These are phyloP conservation scores for Cyphomyrus discorhynchus DNA, from an alignment of 2,113 vertebrate genomes.

Conservation along the genomic window DNA sequence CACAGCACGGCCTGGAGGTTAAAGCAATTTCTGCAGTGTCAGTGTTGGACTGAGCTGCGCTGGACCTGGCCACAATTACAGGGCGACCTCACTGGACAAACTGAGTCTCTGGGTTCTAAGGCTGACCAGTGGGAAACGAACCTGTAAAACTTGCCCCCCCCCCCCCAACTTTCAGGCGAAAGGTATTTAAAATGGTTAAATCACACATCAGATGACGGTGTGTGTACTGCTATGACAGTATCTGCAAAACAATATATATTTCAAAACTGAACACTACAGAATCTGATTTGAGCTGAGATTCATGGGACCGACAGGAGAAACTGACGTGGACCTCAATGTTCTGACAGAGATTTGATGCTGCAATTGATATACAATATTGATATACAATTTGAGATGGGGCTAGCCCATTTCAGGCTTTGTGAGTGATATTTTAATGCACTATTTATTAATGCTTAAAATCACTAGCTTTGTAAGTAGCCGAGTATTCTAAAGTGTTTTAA, in stretches of 20 bases:
- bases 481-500: not conserved
- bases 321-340: not conserved
- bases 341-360: not conserved
- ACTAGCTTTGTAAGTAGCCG: not conserved
- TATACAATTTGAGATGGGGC: not conserved
- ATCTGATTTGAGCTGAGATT: not conserved
- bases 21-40: conserved; percentile 16
- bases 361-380: not conserved
- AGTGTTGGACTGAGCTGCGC: conserved; percentile 3
- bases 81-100: not conserved
- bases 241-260: not conserved
- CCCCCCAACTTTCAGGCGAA: not conserved
- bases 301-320: not conserved
- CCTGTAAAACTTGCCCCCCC: not conserved
- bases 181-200: not conserved
- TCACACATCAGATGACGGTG: not conserved
- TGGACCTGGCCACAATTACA: not conserved
- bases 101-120: not conserved
- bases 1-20: not conserved
- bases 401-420: not conserved
- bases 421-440: not conserved
- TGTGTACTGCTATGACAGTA: not conserved
- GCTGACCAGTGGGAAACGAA: not conserved
- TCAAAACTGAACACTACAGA: not conserved
- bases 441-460: not conserved